phyloP scores from a whole-genome alignment of 2,113 vertebrate genomes.

The Tychaedon coryphoeus region DNA sequence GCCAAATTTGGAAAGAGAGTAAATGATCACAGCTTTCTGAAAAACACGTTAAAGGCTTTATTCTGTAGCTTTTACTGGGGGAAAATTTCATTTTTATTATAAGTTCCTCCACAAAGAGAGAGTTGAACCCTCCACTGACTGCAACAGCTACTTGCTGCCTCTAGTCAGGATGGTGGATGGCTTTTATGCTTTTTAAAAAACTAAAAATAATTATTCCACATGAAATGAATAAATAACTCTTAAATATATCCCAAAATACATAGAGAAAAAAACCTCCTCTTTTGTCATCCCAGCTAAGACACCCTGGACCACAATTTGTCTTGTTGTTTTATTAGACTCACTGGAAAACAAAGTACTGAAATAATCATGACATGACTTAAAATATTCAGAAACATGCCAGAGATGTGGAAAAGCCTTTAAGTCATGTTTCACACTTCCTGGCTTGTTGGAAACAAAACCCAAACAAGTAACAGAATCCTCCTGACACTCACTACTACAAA shows the following conservation, averaged over 20 bases:
- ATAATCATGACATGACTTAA: not conserved
- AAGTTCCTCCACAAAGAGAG: not conserved
- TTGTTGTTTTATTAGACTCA: not conserved
- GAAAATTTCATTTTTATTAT: not conserved
- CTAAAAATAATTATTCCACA: not conserved
- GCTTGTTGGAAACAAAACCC: not conserved
- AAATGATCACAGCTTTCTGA: not conserved
- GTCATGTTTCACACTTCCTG: not conserved
- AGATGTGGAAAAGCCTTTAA: not conserved
- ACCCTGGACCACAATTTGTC: not conserved
- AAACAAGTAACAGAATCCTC: not conserved
- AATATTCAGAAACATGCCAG: not conserved
- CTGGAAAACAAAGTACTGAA: not conserved
- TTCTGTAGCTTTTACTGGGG: not conserved
- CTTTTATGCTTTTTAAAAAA: not conserved
- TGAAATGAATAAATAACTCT: not conserved
- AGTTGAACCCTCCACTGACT: not conserved
- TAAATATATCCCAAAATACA: accelerated
- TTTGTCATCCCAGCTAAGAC: not conserved
- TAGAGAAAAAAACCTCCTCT: not conserved
- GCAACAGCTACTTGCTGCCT: not conserved
- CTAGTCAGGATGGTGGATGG: not conserved
- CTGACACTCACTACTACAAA: not conserved
- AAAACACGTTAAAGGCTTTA: not conserved
- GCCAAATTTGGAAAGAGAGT: not conserved